phyloP scores from a whole-genome alignment of 92 coral and sea anemone species.

The Muricea muricata region DNA sequence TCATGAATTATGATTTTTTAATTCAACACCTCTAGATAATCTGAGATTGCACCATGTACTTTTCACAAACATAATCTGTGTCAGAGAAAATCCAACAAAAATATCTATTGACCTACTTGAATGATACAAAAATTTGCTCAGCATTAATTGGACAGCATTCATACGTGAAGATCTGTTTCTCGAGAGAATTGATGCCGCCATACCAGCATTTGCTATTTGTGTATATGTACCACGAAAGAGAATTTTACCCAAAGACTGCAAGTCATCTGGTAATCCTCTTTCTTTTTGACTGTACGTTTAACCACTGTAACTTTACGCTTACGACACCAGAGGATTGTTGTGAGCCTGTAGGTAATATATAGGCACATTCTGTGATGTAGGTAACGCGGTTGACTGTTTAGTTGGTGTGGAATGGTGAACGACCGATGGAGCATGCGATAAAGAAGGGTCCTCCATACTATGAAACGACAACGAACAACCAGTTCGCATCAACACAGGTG shows the following conservation, averaged over 20 bases:
- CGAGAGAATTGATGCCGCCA: constrained; percentile 79
- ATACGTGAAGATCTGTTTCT: constrained; percentile 57
- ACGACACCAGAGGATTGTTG: constrained; percentile 48
- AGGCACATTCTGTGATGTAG: too few relatives aligned
- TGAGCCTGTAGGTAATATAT: neutral
- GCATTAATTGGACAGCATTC: constrained; percentile 74
- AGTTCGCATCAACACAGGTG: neutral
- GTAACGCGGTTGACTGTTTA: neutral
- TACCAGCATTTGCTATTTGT: constrained; percentile 72
- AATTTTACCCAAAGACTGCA: constrained; percentile 75
- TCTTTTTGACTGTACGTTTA: constrained; percentile 48
- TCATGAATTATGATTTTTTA: too few relatives aligned
- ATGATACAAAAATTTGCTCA: constrained; percentile 71
- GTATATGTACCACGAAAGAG: constrained; percentile 66
- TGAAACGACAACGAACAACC: neutral
- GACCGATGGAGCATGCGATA: neutral
- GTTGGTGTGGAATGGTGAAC: constrained; percentile 20
- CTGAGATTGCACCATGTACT: neutral
- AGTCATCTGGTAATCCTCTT: constrained; percentile 64
- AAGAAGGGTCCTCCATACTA: neutral
- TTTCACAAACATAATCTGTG: neutral
- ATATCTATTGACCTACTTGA: constrained; percentile 75
- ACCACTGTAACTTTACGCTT: constrained; percentile 54
- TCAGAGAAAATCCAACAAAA: neutral
- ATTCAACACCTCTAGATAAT: neutral